Evolutionary conservation across 2,113 vertebrate genomes (phyloP), one percentile per base, ranked within the genome.

Genomic region (Notarius quadriscutis): DNA sequence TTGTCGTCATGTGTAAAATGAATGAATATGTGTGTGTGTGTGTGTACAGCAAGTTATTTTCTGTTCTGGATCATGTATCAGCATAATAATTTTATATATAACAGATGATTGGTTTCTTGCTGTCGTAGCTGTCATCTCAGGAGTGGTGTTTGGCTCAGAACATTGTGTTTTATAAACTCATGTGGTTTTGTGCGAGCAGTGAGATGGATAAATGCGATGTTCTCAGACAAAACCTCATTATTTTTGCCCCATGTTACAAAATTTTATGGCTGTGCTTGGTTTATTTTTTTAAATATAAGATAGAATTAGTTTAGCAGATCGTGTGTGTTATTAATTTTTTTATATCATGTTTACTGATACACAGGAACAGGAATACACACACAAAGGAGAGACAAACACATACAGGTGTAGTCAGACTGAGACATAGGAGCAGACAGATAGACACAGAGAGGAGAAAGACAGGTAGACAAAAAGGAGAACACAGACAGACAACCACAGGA

Each of bases 71-170:
- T 25, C 60, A 50, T 34, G 48, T 82, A 34, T 12, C 34, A 12
- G 58, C 7, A 12, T 63, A 82, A 82, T 82, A 82, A 82, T 63
- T 63, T 82, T 1, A 48, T 82, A 82, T 82, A 63, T 82, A 82
- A 82, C 80, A n/a, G 80, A 63, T 63, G 80, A 82, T 82, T 82
- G 80, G 58, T 22, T 82, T 82, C 80, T 63, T 6, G 34, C 80
- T 48, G 79, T 41, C 18, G 0, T 62, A 6, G 79, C 30, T 60
- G 58, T 82, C 30, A 10, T 82, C 60, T 82, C 20, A 1, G 7
- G 80, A 58, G 30, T 20, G 34, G 58, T 15, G 58, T 82, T 63
- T 25, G 80, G 18, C 80, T 82, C 80, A 12, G 80, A 82, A 82
- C 80, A 48, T 48, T 48, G 80, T 48, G 58, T 48, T 63, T 62